Evolutionary conservation across 1,140 invertebrate genomes (phyloP), one percentile per base, ranked within the genome.

Genomic region (Philaenus spumarius): DNA sequence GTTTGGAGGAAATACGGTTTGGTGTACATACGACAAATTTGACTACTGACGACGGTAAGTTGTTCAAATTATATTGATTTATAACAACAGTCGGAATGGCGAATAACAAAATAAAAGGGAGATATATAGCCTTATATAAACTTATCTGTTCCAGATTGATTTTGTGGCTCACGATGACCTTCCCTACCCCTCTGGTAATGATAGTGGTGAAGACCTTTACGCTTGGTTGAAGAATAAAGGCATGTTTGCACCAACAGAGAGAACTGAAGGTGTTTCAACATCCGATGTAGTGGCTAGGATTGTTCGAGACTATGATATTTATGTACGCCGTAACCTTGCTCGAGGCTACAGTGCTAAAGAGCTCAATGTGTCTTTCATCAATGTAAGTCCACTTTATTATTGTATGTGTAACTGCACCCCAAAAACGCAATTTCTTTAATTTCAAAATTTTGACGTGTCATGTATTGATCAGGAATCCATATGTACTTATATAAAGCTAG

Each of bases 111-210:
- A n/a, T n/a, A n/a, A n/a, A n/a, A n/a, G n/a, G n/a, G n/a, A n/a
- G n/a, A n/a, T n/a, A n/a, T n/a, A n/a, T n/a, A n/a, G n/a, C n/a
- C n/a, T n/a, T n/a, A n/a, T n/a, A n/a, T n/a, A n/a, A n/a, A n/a
- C n/a, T n/a, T n/a, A n/a, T n/a, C n/a, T n/a, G 26, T 30, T 30
- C 19, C 67, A 90, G 85, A 98, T 99, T 66, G 97, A 99, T 74
- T 99, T 99, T 80, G 92, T 99, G 40, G 97, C 97, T 19, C 97
- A 99, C 76, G 97, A 99, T 77, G 95, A 98, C 70, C 85, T 97
- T 65, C 97, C 97, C 0, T 99, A 99, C 72, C 84, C 84, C 46
- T 86, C 85, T n/a, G 86, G 87, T 59, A 30, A 30, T 30, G 88
- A 89, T 61, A 84, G 88, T 67, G 82, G 82, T 48, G 85, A 90